Base-by-base conservation (phyloP, 2,113 vertebrate species). In the Gymnorhina tibicen region DNA sequence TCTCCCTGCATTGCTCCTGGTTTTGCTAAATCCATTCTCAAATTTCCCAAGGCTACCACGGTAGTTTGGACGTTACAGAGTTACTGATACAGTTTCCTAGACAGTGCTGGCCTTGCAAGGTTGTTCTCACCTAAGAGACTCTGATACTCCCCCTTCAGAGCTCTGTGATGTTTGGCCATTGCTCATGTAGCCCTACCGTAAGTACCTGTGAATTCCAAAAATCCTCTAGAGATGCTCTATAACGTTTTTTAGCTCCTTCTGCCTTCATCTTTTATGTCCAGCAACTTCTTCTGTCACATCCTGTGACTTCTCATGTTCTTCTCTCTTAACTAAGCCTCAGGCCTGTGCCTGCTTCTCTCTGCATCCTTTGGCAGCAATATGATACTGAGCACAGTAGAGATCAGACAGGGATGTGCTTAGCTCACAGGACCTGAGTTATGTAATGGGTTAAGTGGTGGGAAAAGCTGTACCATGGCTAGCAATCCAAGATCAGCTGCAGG, bases 181-280 rank as follows among this genome's bases (percentile, higher is more conserved):
- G 73, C 12, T 85, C 33, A 10, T 5, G 7, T 26, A 63, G 42
- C 26, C 64, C 55, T 80, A 5, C 27, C 5, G 5, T 24, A 60
- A 37, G 8, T 17, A 41, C 24, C 32, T 32, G 10, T 58, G 59
- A 58, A 89, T 49, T 67, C 26, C 5, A 1, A 20, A 22, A 41
- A 0, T 74, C 55, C 55, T 60, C 64, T 58, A 60, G 32, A 18
- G 32, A 14, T 0, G 0, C 7, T 44, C 24, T 41, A 1, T 41
- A 55, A 21, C 6, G 8, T 23, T 33, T 58, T 7, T 67, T 62
- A 42, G 33, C 39, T 62, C 37, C 33, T 59, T 15, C 32, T 1
- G 1, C 56, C 89, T 60, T 53, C 7, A 6, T n/a, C 28, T 74
- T 26, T 46, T 24, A 20, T 2, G 6, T 62, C 33, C 53, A 52